Percentiles rank a stretch among this genome's conserved stretches.
These are phyloP conservation scores for Asarcornis scutulata DNA, from an alignment of 2,113 vertebrate species.

Conservation along the genomic window DNA sequence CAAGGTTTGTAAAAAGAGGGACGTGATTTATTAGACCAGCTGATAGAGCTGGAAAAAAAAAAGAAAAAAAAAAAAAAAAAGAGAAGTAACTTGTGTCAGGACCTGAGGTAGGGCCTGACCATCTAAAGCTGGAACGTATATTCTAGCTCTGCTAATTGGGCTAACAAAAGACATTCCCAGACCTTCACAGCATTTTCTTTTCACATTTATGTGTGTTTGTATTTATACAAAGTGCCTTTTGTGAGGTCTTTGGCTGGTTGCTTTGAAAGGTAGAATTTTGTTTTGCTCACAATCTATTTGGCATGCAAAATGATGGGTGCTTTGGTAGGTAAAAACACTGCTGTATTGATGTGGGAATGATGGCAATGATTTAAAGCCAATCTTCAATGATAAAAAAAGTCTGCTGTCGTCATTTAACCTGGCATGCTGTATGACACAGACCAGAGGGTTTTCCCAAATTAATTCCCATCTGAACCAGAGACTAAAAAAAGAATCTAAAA, in stretches of 20 bases:
- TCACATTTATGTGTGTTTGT: neutral
- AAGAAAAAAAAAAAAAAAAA: accelerated
- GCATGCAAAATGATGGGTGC: neutral
- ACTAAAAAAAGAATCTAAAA: neutral
- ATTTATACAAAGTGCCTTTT: neutral
- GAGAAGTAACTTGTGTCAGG: neutral
- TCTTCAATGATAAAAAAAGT: neutral
- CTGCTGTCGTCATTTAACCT: neutral
- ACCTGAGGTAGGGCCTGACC: neutral
- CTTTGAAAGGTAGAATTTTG: neutral
- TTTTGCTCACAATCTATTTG: neutral
- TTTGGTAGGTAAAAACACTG: slow-evolving; percentile 25
- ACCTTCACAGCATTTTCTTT: neutral
- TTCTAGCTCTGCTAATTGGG: neutral
- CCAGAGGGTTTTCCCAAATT: slow-evolving; percentile 41
- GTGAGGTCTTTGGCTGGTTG: neutral
- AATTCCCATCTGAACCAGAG: slow-evolving; percentile 27
- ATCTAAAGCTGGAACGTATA: neutral
- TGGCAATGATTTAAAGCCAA: neutral
- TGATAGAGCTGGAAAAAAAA: neutral
- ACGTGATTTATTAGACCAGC: neutral
- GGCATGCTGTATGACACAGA: slow-evolving; percentile 6
- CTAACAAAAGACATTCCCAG: neutral
- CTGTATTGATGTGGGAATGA: neutral
- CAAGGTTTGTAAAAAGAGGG: neutral